phyloP scores from a whole-genome alignment of 2,888 invertebrate genomes.

The Andrena fulva region DNA sequence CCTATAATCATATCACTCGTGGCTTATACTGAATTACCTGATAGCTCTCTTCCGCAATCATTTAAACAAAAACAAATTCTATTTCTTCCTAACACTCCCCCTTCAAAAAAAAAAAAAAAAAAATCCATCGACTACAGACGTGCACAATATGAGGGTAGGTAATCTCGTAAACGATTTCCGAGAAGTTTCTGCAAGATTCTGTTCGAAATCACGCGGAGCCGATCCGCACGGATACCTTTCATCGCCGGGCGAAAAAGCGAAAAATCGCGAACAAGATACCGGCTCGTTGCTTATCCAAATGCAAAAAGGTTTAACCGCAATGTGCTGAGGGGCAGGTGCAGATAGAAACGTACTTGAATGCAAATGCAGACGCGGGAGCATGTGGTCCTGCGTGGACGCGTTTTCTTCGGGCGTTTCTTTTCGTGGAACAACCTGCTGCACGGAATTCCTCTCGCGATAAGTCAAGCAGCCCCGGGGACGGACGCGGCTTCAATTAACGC shows the following conservation, averaged over 20 bases:
- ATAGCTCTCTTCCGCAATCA: too few relatives aligned
- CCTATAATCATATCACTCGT: too few relatives aligned
- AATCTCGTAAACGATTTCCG: neutral
- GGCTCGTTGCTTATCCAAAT: constrained; percentile 17
- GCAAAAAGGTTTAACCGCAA: constrained; percentile 15
- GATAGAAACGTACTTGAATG: constrained; percentile 21
- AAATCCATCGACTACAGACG: neutral
- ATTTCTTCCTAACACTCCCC: too few relatives aligned
- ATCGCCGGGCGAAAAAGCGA: neutral
- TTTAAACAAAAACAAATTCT: too few relatives aligned
- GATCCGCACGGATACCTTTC: neutral
- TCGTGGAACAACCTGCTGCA: constrained; percentile 54
- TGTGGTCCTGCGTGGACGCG: constrained; percentile 10
- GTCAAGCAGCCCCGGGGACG: constrained; percentile 58
- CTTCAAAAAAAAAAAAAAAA: neutral
- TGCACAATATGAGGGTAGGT: neutral
- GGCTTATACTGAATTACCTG: too few relatives aligned
- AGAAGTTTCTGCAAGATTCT: neutral
- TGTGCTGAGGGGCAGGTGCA: constrained; percentile 8
- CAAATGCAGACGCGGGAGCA: constrained; percentile 32
- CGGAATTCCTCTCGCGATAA: constrained; percentile 71
- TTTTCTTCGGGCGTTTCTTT: constrained; percentile 49
- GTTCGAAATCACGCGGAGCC: neutral
- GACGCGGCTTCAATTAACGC: constrained; percentile 73
- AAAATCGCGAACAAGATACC: neutral